phyloP scores from a whole-genome alignment of 2,797 vertebrate species.

The Sebastes itinus region DNA sequence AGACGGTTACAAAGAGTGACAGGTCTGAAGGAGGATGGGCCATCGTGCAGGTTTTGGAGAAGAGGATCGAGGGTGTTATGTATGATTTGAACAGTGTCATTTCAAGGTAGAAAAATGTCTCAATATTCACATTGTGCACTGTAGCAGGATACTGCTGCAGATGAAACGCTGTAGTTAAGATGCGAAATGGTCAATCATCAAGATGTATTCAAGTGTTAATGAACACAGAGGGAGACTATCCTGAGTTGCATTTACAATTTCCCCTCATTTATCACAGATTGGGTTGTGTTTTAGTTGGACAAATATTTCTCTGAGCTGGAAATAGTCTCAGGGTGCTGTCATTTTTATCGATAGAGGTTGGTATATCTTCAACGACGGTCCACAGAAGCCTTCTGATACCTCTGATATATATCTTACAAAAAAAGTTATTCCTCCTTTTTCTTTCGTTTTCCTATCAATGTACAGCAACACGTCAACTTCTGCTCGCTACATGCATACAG shows the following conservation, averaged over 20 bases:
- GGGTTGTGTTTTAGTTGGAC: not conserved
- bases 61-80: not conserved
- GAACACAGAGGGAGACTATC: not conserved
- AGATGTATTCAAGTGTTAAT: not conserved
- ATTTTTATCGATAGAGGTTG: not conserved
- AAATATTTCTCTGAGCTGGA: not conserved
- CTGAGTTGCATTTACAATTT: not conserved
- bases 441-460: no score
- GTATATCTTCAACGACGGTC: no score
- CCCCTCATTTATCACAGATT: not conserved
- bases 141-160: not conserved
- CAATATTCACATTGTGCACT: not conserved
- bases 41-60: not conserved
- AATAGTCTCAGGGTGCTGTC: not conserved
- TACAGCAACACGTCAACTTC: no score
- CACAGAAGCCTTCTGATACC: no score
- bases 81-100: not conserved
- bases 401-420: no score
- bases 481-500: no score
- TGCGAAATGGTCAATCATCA: not conserved
- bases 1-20: slow-evolving; percentile 32
- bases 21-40: not conserved
- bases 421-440: no score
- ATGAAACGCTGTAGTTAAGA: not conserved
- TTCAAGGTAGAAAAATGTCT: not conserved